phyloP scores from a whole-genome alignment of 2,797 vertebrate species.

The Paguma larvata region DNA sequence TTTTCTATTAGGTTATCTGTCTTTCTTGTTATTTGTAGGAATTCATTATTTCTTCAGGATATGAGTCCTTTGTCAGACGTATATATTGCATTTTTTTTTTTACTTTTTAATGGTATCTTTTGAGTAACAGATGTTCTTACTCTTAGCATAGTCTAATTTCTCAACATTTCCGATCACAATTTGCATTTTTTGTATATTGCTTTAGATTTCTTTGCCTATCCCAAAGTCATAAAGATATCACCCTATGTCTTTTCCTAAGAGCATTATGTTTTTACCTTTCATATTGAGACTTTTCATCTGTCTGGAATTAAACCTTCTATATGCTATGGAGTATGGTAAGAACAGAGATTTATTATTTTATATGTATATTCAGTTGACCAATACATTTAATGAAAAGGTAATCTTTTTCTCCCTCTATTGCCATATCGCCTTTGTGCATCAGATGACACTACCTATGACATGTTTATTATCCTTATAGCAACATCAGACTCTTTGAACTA shows the following conservation, averaged over 20 bases:
- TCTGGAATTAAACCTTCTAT: not conserved
- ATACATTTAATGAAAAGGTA: not conserved
- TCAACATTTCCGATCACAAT: not conserved
- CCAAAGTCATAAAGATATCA: not conserved
- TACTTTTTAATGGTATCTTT: not conserved
- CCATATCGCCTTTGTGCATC: not conserved
- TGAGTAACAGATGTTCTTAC: not conserved
- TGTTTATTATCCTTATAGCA: not conserved
- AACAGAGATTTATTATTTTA: not conserved
- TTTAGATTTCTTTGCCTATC: not conserved
- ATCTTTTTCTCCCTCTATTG: not conserved
- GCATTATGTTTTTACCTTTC: not conserved
- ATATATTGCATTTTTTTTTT: not conserved
- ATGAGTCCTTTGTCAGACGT: not conserved
- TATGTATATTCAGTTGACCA: not conserved
- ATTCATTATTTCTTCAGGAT: not conserved
- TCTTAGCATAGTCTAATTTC: not conserved
- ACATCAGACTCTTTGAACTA: not conserved
- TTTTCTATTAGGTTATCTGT: constrained; percentile 7
- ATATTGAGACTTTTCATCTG: not conserved
- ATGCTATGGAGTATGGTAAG: not conserved
- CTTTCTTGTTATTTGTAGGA: not conserved
- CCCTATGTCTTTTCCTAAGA: not conserved
- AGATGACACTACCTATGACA: not conserved
- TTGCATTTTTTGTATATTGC: not conserved